phyloP scores from a whole-genome alignment of 2,113 vertebrate species.

The Cebus imitator region DNA sequence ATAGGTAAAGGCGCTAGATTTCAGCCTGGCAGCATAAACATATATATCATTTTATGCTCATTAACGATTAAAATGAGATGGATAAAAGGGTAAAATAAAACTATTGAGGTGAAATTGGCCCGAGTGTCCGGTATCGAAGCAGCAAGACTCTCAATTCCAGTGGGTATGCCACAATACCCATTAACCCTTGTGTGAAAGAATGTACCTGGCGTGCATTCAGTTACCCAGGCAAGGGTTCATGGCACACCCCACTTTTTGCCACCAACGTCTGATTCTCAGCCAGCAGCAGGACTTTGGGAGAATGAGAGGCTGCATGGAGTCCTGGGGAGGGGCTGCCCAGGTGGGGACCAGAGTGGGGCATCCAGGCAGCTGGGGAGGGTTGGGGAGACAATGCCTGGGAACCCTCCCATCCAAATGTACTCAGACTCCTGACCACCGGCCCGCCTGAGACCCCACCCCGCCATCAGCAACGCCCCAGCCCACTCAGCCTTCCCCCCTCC shows the following conservation, averaged over 20 bases:
- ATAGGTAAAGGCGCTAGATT: background rate
- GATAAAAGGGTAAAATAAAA: background rate
- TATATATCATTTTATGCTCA: background rate
- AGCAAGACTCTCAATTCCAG: background rate
- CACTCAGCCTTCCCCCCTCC: background rate
- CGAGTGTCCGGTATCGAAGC: background rate
- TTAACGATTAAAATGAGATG: background rate
- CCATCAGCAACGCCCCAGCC: accelerated
- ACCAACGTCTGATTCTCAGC: background rate
- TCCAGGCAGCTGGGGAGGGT: background rate
- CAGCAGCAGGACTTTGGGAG: background rate
- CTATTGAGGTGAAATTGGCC: background rate
- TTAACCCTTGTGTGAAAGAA: background rate
- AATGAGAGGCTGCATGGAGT: background rate
- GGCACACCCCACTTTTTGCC: background rate
- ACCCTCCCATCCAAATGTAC: background rate
- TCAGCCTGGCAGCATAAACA: background rate
- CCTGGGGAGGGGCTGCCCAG: accelerated
- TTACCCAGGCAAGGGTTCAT: background rate
- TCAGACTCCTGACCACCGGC: background rate
- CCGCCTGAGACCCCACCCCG: background rate
- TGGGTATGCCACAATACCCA: accelerated
- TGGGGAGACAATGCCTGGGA: background rate
- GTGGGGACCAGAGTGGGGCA: background rate
- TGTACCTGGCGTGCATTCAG: too few relatives aligned